Evolutionary conservation across 2,797 vertebrate genomes (phyloP), one percentile per base, ranked within the genome.

Genomic region (Thunnus albacares): DNA sequence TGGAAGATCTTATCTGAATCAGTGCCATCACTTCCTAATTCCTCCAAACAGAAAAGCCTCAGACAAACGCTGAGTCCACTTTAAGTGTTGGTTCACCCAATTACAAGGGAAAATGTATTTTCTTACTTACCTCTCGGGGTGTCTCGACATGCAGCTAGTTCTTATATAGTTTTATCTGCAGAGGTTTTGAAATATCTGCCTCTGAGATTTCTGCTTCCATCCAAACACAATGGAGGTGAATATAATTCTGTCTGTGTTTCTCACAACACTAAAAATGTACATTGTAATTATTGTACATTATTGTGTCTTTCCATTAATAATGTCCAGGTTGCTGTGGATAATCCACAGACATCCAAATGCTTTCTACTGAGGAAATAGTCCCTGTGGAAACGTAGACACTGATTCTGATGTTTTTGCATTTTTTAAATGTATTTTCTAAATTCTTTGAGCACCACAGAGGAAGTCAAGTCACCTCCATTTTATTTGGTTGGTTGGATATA

Each of bases 1-100:
- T 33, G 43, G 20, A 30, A 38, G 67, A 84, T 52, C 49, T 35
- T 30, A 77, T 78, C 62, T 35, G 26, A 85, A 79, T 67, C 57
- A 22, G 43, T n/a, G 62, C 61, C 63, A 64, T 79, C 57, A n/a
- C 38, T 68, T 26, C 43, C 61, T 63, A 22, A 67, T 51, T 61
- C 70, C 5, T 28, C 38, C 13, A 51, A 72, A 67, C 20, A 72
- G 24, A 86, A 80, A 72, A 13, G 22, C 8, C 11, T 51, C 6
- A 33, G 18, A 52, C 8, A 57, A 71, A 80, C 33, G 58, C 62
- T 69, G 66, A 87, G 51, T 58, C 24, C 6, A 59, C 49, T 77
- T 53, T 22, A 52, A 69, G n/a, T 69, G 51, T 30, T 49, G 52
- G n/a, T 51, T 80, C 26, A 52, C 2, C 12, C 7, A 61, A 79